Evolutionary conservation across 2,797 vertebrate genomes (phyloP), one percentile per base, ranked within the genome.

Genomic region (Sciurus carolinensis): DNA sequence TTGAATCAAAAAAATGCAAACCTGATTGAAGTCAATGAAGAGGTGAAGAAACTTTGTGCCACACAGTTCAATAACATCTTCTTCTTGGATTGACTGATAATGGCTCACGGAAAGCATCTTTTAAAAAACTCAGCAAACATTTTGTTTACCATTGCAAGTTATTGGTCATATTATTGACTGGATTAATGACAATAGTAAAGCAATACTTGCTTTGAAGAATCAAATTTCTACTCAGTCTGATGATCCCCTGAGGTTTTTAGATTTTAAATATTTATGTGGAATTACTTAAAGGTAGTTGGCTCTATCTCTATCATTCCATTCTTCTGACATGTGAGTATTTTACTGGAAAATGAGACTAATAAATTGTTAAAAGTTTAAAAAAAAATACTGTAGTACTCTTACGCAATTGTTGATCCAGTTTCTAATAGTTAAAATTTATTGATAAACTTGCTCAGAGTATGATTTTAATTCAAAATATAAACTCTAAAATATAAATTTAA

Each of bases 41-140:
- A 99, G 98, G 99, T 99, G 8, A 99, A 99, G 99, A 99, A 99
- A 95, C 99, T 99, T 92, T 99, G 99, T 97, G 99, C 99, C 14
- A 99, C 99, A 3, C 99, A 99, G 97, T 99, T 99, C 98, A 99
- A 99, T 98, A 99, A 99, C 97, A 99, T 99, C 95, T 99, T 99
- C 98, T 99, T 99, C 99, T 98, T 99, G 99, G 99, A 99, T 98
- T 99, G 98, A 99, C 98, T 52, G 94, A 64, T 36, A 95, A 94
- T 39, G 95, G 93, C 97, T 97, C 95, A 36, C 26, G 6, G 72
- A 95, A 96, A 90, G 76, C 92, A 87, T 96, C 97, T 95, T 54
- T 11, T 3, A 10, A 75, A 91, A 95, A 89, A 71, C 96, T 95
- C 87, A 75, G 87, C 90, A 89, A 66, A 89, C 95, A 7, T 93